These are phyloP conservation scores for Harpalus rufipes DNA, from an alignment of 2,888 invertebrate species.

Conservation along the genomic window DNA sequence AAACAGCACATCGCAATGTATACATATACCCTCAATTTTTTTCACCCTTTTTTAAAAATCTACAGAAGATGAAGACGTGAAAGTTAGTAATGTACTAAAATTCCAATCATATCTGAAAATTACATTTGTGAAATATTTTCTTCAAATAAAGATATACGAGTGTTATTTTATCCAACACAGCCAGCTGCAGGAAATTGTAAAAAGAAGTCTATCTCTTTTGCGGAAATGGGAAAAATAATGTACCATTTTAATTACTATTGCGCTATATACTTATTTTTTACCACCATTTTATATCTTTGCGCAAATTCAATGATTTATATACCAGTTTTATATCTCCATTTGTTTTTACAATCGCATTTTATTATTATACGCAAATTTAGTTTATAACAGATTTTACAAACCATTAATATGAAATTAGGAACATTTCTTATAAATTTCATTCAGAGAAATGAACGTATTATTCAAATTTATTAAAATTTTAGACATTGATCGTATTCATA, in stretches of 20 bases:
- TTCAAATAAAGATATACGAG: no score
- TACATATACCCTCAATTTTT: no score
- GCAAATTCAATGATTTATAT: not conserved
- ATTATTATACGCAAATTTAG: slow-evolving; percentile 1
- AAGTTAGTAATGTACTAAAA: no score
- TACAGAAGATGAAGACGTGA: no score
- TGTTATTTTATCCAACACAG: no score
- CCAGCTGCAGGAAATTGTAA: no score
- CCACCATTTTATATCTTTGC: not conserved
- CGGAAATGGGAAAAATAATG: not conserved
- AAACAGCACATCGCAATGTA: no score
- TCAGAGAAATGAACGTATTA: not conserved
- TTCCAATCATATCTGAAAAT: no score
- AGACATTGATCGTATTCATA: not conserved
- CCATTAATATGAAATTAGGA: not conserved
- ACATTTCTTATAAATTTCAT: not conserved
- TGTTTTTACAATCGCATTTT: not conserved
- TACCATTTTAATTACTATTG: not conserved
- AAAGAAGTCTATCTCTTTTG: no score
- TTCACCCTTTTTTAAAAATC: no score
- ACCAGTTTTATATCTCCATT: not conserved
- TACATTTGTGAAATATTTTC: no score
- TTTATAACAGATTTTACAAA: not conserved
- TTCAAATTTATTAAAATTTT: slow-evolving; percentile 4
- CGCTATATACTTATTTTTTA: slow-evolving; percentile 1